Conservation (phyloP, 1,140 invertebrate species). For the Drosophila parabipectinata region DNA sequence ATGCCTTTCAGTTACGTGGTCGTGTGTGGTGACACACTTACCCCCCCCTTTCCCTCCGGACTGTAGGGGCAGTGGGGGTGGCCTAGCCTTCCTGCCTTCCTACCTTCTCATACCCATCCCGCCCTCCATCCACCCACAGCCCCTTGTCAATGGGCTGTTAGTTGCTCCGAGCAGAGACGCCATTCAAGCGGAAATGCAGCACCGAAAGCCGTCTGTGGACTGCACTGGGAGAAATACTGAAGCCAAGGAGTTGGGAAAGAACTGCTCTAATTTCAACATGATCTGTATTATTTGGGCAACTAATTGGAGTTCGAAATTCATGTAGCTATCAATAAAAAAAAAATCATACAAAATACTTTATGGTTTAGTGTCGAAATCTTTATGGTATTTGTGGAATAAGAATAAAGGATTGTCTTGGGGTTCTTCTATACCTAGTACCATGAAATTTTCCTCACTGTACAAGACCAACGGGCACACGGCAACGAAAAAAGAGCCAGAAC, state of each 20-base stretch:
- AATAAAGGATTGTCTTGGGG: no score
- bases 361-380: no score
- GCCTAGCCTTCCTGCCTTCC: background rate
- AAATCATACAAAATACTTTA: no score
- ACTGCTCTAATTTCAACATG: no score
- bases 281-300: no score
- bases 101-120: background rate
- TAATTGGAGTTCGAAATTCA: no score
- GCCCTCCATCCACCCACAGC: slow-evolving; percentile 15
- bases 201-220: slow-evolving; percentile 52
- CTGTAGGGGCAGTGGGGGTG: background rate
- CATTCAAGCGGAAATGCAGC: slow-evolving; percentile 80
- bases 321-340: no score
- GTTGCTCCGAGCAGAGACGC: slow-evolving; percentile 72
- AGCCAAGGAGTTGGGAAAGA: background rate
- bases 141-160: slow-evolving; percentile 63
- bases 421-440: no score
- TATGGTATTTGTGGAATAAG: no score
- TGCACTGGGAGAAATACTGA: slow-evolving; percentile 9
- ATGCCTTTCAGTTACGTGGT: slow-evolving; percentile 70
- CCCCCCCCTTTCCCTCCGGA: slow-evolving; percentile 1
- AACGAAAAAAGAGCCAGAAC: slow-evolving; percentile 44
- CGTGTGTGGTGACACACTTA: slow-evolving; percentile 55
- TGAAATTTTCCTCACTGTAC: background rate
- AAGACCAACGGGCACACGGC: slow-evolving; percentile 27